These are phyloP conservation scores for Anableps anableps DNA, from an alignment of 2,797 vertebrate genomes.

Conservation along the genomic window DNA sequence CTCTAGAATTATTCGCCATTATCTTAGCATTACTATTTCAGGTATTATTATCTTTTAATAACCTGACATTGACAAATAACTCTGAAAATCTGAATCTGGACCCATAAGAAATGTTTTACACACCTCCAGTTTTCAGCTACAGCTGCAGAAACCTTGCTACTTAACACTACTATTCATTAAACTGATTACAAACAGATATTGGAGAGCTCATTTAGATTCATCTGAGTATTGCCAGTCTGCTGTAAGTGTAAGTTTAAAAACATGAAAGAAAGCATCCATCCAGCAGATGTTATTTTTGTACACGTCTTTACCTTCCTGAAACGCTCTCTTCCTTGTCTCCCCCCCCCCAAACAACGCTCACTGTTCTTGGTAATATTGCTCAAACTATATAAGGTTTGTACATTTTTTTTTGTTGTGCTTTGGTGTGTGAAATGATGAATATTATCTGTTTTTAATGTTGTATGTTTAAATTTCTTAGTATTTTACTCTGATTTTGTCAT, in stretches of 20 bases:
- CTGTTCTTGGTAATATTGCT: slow-evolving; percentile 60
- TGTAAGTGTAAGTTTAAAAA: slow-evolving; percentile 4
- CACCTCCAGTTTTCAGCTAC: not conserved
- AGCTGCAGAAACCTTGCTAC: not conserved
- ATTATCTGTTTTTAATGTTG: slow-evolving; percentile 47
- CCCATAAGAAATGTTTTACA: not conserved
- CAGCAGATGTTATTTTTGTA: slow-evolving; percentile 48
- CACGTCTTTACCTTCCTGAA: slow-evolving; percentile 19
- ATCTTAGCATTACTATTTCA: too few relatives aligned
- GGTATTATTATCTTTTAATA: not conserved
- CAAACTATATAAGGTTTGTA: slow-evolving; percentile 55
- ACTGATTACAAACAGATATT: not conserved
- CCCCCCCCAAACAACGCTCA: slow-evolving; percentile 11
- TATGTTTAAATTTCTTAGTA: slow-evolving; percentile 50
- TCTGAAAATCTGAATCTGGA: not conserved
- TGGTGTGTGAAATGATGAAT: slow-evolving; percentile 61
- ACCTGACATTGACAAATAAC: not conserved
- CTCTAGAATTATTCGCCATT: too few relatives aligned
- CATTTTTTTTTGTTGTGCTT: slow-evolving; percentile 61
- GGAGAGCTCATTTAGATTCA: slow-evolving; percentile 14
- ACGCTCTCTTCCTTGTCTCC: slow-evolving; percentile 10
- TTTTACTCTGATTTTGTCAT: slow-evolving; percentile 35
- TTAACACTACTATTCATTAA: not conserved
- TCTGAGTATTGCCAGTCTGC: not conserved
- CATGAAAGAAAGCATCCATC: not conserved